A percentile compares a stretch with the other conserved stretches of the same genome.
These are phyloP conservation scores for Potamarius usumacintae DNA, from an alignment of 2,113 vertebrate genomes.

Conservation along the genomic window DNA sequence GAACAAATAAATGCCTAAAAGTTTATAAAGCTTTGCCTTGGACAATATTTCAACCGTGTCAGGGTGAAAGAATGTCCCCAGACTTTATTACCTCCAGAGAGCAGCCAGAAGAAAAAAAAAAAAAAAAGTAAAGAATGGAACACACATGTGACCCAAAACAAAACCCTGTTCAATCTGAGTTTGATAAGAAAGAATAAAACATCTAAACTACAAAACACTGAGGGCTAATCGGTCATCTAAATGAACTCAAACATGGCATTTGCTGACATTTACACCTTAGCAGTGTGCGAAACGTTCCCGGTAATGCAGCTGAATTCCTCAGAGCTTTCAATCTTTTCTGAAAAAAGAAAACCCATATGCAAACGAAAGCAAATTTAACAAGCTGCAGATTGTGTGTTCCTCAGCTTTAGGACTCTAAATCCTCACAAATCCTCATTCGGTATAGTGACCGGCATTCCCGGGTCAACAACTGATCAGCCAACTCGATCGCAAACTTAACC, in stretches of 20 bases:
- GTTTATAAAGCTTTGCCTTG: conserved; percentile 30
- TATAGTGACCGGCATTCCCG: neutral
- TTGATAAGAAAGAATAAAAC: conserved; percentile 24
- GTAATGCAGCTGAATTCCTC: neutral
- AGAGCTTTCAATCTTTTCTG: neutral
- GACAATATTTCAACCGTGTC: conserved; percentile 31
- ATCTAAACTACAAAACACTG: neutral
- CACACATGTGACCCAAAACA: conserved; percentile 26
- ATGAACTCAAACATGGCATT: neutral
- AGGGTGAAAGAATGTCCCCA: conserved; percentile 34
- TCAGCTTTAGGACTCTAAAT: conserved; percentile 9
- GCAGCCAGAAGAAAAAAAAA: neutral
- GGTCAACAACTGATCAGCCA: neutral
- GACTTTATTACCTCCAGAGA: conserved; percentile 40
- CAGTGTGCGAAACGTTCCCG: neutral
- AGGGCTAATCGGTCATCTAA: conserved; percentile 8
- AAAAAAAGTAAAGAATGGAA: neutral
- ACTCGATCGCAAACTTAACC: neutral
- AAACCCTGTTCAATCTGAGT: conserved; percentile 1
- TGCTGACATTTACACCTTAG: conserved; percentile 12
- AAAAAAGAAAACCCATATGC: conserved; percentile 40
- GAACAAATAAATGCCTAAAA: conserved; percentile 19
- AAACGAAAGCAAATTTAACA: conserved; percentile 26
- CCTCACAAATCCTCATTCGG: neutral
- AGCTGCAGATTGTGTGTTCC: conserved; percentile 15